Percentiles rank a stretch among this genome's conserved stretches.
These are phyloP conservation scores for Chymomyza fuscimana DNA, from an alignment of 2,888 invertebrate genomes.

Conservation along the genomic window DNA sequence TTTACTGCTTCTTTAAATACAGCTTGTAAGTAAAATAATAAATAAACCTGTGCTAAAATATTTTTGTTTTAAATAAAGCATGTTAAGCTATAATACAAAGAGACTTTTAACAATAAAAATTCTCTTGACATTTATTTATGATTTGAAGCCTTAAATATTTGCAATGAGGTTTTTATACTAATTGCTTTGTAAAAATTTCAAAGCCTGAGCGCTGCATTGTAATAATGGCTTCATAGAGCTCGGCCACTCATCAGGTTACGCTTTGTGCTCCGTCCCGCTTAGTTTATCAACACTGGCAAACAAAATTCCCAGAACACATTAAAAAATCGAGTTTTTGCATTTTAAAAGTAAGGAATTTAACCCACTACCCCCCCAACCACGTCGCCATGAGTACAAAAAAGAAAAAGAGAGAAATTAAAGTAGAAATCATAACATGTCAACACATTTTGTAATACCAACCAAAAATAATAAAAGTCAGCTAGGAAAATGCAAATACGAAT, in stretches of 20 bases:
- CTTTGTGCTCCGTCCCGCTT: neutral
- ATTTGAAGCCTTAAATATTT: too few species aligned
- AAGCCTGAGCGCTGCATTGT: neutral
- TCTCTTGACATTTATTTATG: too few species aligned
- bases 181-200: neutral
- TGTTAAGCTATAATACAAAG: too few species aligned
- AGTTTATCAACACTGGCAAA: neutral
- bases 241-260: too few species aligned
- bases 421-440: slow-evolving; percentile 69
- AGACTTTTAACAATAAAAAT: too few species aligned
- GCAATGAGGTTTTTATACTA: neutral
- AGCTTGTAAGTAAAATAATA: too few species aligned
- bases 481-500: slow-evolving; percentile 57
- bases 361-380: too few species aligned
- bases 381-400: neutral
- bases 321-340: neutral
- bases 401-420: slow-evolving; percentile 41
- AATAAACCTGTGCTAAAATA: too few species aligned
- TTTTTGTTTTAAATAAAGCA: too few species aligned
- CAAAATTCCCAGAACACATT: neutral
- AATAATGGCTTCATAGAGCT: neutral
- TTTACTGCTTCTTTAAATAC: too few species aligned
- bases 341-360: neutral
- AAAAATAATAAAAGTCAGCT: slow-evolving; percentile 51
- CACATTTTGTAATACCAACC: slow-evolving; percentile 55